Evolutionary conservation across 2,797 vertebrate genomes (phyloP).

Genomic region (Parotocinclus haroldoi): DNA sequence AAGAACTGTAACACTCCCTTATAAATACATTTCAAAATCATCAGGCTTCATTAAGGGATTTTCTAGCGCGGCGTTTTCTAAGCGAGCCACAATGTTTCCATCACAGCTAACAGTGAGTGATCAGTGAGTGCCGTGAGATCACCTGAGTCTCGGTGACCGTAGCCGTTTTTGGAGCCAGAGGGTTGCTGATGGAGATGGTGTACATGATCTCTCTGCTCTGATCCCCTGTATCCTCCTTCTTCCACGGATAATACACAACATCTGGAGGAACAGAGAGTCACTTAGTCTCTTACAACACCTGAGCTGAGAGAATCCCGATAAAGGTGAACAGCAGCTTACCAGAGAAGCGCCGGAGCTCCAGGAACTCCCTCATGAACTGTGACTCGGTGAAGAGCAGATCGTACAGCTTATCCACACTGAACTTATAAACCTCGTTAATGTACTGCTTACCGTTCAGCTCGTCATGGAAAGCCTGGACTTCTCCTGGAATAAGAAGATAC

Average conservation of each 20-base stretch:
- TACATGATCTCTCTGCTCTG: slow-evolving; percentile 94
- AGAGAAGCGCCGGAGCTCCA: slow-evolving; percentile 92
- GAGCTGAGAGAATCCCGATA: neutral
- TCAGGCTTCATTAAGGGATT: neutral
- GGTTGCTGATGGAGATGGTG: slow-evolving; percentile 93
- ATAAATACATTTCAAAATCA: too few species aligned
- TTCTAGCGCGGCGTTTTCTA: neutral
- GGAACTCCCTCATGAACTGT: slow-evolving; percentile 93
- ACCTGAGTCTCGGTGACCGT: slow-evolving; percentile 96
- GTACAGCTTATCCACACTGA: slow-evolving; percentile 94
- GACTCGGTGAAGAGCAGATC: slow-evolving; percentile 94
- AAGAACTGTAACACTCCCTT: too few species aligned
- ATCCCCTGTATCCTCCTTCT: slow-evolving; percentile 90
- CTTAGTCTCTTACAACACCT: too few species aligned
- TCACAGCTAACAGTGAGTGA: too few species aligned
- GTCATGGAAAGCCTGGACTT: slow-evolving; percentile 93
- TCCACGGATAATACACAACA: slow-evolving; percentile 93
- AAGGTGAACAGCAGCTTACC: slow-evolving; percentile 63
- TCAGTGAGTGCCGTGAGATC: neutral
- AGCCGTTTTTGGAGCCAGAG: slow-evolving; percentile 95
- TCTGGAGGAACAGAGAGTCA: slow-evolving; percentile 61
- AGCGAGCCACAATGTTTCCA: too few species aligned
- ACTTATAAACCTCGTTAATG: slow-evolving; percentile 93
- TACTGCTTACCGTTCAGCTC: slow-evolving; percentile 92
- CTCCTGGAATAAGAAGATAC: slow-evolving; percentile 68